Base-by-base conservation (phyloP, 2,113 vertebrate species). In the Datnioides undecimradiatus region DNA sequence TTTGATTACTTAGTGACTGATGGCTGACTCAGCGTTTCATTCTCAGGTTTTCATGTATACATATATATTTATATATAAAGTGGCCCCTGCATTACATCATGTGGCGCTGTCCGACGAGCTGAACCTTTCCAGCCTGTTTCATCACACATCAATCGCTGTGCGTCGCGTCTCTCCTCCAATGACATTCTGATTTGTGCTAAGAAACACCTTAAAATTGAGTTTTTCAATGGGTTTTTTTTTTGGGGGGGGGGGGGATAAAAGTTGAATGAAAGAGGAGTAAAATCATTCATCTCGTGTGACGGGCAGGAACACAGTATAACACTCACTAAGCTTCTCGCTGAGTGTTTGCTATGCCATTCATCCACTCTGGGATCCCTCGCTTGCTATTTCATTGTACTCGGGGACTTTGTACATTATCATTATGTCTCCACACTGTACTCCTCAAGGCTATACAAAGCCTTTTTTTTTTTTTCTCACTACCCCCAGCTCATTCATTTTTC, bases 401-500 rank as follows among this genome's bases (percentile, higher is more conserved):
- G 58, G 75, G 70, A 71, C 73, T 70, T 55, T 49, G 71, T 76
- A 84, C 57, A 89, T 89, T 88, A 91, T 88, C 87, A 87, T 90
- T 80, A 84, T 76, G 84, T 88, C 81, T 87, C 49, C 63, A 34
- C 49, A 48, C 80, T 89, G 59, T 83, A 82, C 73, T 89, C 85
- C 90, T 93, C 79, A 83, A 85, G 87, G 91, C 91, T 64, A 76
- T 58, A 88, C 71, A 89, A 88, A 86, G 72, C 69, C 66, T 68
- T 71, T 48, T 46, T 43, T 45, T 29, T 46, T 70, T 54, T 64
- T 83, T 77, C 71, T 77, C 71, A 82, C 66, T 27, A 73, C 82
- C 67, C 75, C 58, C 65, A 38, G 46, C 66, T 90, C 83, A 82
- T 90, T 90, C 82, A 89, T 93, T 89, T 90, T 92, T 90, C 88